Base-by-base conservation (phyloP, 2,888 invertebrate genomes). In the Macrostomum cliftonense region DNA sequence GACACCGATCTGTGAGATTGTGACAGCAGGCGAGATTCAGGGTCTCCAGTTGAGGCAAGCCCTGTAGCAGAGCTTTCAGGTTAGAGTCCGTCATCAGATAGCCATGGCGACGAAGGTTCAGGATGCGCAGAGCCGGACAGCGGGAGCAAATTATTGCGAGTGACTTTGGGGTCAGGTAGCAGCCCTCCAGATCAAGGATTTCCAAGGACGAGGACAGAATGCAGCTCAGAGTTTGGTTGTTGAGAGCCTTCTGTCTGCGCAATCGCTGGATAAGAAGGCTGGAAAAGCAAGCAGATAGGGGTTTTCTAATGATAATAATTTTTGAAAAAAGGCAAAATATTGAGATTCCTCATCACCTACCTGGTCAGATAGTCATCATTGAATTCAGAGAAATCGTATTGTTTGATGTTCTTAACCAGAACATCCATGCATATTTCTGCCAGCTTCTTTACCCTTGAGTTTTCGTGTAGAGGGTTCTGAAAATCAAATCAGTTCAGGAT, bases 301-400 rank as follows among this genome's bases (percentile, higher is more conserved):
- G n/a, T n/a, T n/a, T n/a, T n/a, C n/a, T n/a, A n/a, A n/a, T n/a
- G n/a, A n/a, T n/a, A n/a, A n/a, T n/a, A n/a, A n/a, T n/a, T n/a
- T n/a, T n/a, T n/a, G n/a, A n/a, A n/a, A n/a, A n/a, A n/a, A n/a
- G n/a, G n/a, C n/a, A n/a, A n/a, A n/a, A n/a, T n/a, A n/a, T n/a
- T n/a, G n/a, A n/a, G n/a, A n/a, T n/a, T n/a, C n/a, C n/a, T 9
- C 9, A 1, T 7, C 4, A 46, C 55, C 55, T 55, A 64, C 65
- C 52, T 63, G 11, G 64, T 58, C 2, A 63, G 51, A 49, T 57
- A 57, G 50, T 64, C 63, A 55, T 64, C 65, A 28, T 63, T 64
- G 52, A 65, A 65, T 20, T 59, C 58, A 36, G 59, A 52, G 1
- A 65, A 54, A 43, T 65, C 64, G 52, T 57, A 65, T 9, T 58